Conservation (phyloP, 1,140 invertebrate species). For the Drosophila obscura region DNA sequence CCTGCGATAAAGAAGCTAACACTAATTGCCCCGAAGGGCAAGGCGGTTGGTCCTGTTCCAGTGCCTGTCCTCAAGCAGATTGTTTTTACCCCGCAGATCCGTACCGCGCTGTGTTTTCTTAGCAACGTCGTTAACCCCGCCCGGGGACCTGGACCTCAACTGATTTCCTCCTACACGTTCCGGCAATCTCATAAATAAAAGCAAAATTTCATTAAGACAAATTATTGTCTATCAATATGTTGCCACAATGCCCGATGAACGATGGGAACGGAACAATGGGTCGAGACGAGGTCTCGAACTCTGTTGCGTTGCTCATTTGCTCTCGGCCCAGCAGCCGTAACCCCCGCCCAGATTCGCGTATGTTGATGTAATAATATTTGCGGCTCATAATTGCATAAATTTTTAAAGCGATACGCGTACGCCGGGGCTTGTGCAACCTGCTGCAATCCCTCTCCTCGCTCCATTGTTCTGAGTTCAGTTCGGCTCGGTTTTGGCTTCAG, state of each 20-base stretch:
- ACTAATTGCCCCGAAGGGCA: slow-evolving; percentile 62
- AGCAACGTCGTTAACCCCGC: slow-evolving; percentile 50
- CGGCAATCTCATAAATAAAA: slow-evolving; percentile 79
- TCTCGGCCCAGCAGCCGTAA: neutral
- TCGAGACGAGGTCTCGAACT: slow-evolving; percentile 1
- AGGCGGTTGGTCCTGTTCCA: slow-evolving; percentile 31
- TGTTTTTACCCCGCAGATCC: slow-evolving; percentile 27
- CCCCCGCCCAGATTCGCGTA: slow-evolving; percentile 18
- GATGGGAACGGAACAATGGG: slow-evolving; percentile 2
- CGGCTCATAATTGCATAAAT: slow-evolving; percentile 82
- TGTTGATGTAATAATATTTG: slow-evolving; percentile 82
- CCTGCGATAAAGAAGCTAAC: slow-evolving; percentile 9
- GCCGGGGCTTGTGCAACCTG: slow-evolving; percentile 21
- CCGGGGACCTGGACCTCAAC: neutral
- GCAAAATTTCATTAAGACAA: slow-evolving; percentile 83
- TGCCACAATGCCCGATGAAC: slow-evolving; percentile 45
- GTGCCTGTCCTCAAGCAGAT: slow-evolving; percentile 50
- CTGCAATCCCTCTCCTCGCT: slow-evolving; percentile 10
- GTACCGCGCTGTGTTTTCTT: slow-evolving; percentile 46
- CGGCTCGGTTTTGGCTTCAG: neutral
- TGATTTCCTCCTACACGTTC: slow-evolving; percentile 64
- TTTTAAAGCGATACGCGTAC: slow-evolving; percentile 74
- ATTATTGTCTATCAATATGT: slow-evolving; percentile 83
- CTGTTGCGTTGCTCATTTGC: slow-evolving; percentile 58
- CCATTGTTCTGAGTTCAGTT: slow-evolving; percentile 39